Evolutionary conservation across 2,797 vertebrate species (phyloP).

Genomic region (Tympanoctomys barrerae): DNA sequence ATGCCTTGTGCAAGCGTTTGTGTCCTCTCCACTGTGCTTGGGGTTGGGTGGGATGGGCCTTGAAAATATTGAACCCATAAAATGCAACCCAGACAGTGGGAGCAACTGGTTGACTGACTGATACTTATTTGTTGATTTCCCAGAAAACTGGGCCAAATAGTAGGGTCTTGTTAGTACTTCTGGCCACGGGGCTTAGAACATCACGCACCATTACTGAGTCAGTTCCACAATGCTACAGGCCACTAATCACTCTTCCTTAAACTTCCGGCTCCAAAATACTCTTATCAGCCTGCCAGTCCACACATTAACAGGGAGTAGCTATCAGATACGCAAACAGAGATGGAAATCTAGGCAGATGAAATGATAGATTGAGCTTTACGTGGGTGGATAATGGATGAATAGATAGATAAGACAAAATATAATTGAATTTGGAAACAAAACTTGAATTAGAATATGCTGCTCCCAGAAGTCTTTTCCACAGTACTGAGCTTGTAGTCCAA

Average conservation of each 20-base stretch:
- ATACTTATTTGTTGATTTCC: neutral
- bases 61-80: neutral
- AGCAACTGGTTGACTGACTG: neutral
- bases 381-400: too few relatives aligned
- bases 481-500: too few relatives aligned
- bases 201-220: accelerated
- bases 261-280: neutral
- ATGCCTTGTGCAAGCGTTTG: neutral
- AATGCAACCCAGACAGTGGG: neutral
- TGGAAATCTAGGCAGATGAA: too few relatives aligned
- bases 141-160: neutral
- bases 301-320: neutral
- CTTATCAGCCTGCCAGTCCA: too few relatives aligned
- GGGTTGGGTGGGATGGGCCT: neutral
- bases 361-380: too few relatives aligned
- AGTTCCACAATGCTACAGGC: neutral
- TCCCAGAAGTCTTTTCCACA: neutral
- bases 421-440: neutral
- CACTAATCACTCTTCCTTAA: neutral
- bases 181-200: too few relatives aligned
- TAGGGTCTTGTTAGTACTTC: accelerated
- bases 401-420: too few relatives aligned
- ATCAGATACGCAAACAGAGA: neutral
- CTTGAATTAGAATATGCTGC: neutral
- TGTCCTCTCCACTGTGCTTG: neutral